These are phyloP conservation scores for Yponomeuta cagnagella DNA, from an alignment of 2,888 invertebrate genomes.

Conservation along the genomic window DNA sequence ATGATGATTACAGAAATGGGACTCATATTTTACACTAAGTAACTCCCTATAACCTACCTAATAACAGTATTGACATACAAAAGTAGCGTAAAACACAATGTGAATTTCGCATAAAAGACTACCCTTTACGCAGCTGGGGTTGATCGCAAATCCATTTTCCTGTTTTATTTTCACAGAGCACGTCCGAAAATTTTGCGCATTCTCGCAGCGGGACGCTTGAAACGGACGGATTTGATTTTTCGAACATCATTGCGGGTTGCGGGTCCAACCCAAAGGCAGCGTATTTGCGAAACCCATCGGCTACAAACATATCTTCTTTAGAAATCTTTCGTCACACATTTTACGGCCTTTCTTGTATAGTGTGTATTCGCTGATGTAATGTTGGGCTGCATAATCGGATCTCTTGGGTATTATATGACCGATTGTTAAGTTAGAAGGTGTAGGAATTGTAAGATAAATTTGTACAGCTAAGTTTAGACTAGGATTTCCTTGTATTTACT, in stretches of 20 bases:
- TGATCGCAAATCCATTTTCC: neutral
- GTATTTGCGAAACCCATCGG: neutral
- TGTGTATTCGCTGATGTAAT: neutral
- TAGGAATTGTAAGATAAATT: neutral
- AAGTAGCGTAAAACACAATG: too few species aligned
- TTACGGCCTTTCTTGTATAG: neutral
- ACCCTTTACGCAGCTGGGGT: neutral
- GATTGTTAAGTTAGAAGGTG: neutral
- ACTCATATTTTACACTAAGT: too few species aligned
- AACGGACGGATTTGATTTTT: neutral
- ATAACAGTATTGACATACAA: too few species aligned
- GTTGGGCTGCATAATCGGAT: neutral
- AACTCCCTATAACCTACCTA: too few species aligned
- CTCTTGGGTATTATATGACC: neutral
- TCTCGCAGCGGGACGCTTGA: neutral
- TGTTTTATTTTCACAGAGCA: neutral
- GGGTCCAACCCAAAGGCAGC: neutral
- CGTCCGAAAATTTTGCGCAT: neutral
- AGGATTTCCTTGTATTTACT: too few species aligned
- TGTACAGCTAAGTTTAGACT: too few species aligned
- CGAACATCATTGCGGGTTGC: neutral
- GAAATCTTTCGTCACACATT: neutral
- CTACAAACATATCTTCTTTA: neutral
- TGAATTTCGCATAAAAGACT: too few species aligned
- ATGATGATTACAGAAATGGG: too few species aligned